Conservation (phyloP, 1,140 invertebrate genomes). For the Cherax quadricarinatus region DNA sequence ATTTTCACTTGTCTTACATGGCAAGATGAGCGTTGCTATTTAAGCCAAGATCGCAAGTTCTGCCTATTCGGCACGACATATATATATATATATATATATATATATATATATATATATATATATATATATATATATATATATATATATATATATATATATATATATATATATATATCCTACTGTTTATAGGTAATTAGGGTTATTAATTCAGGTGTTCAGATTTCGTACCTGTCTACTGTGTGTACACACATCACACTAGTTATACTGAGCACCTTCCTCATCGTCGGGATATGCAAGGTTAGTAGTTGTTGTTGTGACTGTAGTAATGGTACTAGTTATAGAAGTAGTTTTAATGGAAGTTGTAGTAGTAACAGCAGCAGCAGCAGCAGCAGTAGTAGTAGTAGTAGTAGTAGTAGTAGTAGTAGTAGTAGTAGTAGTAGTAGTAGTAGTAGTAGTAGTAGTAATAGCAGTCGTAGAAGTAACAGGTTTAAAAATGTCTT, state of each 20-base stretch:
- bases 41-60: no score
- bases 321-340: not conserved
- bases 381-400: not conserved
- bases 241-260: slow-evolving; percentile 42
- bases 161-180: no score
- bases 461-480: not conserved
- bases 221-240: slow-evolving; percentile 44
- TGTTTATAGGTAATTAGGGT: no score
- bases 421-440: not conserved
- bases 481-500: no score
- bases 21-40: no score
- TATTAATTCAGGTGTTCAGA: slow-evolving; percentile 43
- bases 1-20: no score
- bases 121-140: no score
- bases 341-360: not conserved
- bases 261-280: slow-evolving; percentile 42
- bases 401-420: not conserved
- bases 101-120: no score
- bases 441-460: no score
- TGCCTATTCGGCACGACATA: no score
- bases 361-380: not conserved
- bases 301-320: not conserved
- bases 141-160: no score
- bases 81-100: no score
- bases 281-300: slow-evolving; percentile 32